Evolutionary conservation across 2,888 invertebrate species (phyloP), one percentile per base, ranked within the genome.

Genomic region (Altica lythri): DNA sequence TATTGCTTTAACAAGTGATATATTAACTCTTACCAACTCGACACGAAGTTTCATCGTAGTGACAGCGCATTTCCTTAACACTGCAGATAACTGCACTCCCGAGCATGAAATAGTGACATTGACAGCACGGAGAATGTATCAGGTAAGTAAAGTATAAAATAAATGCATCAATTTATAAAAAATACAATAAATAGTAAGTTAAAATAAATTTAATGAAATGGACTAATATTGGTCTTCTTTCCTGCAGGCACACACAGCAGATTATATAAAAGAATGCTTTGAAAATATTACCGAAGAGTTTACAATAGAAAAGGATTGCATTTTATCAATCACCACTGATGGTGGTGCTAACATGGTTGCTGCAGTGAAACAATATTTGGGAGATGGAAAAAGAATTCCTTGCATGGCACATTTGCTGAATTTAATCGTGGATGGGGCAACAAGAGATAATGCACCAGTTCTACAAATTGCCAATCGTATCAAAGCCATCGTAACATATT

Each of bases 351-450:
- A 64, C 54, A 68, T 69, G 46, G 66, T 68, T 16, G 52, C 67
- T 43, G 65, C 68, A 45, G 66, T 66, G 49, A 51, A 51, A 42
- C 22, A 54, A 47, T 68, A 66, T 53, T 63, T 68, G 42, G 68
- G 54, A 43, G 62, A 65, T 49, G 52, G 50, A 35, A 43, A 62
- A 3, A 56, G 67, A 55, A 68, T 70, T 55, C 64, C 68, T 38
- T 70, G 55, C 50, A 65, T 67, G 63, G 67, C 68, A 18, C 66
- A 69, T 57, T 32, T 48, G 17, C 47, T 68, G 27, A 69, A 70
- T 55, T 51, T 68, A 46, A 53, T 69, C 44, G 65, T 68, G 22
- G 69, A 67, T 59, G 66, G n/a, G n/a, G n/a, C n/a, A n/a, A n/a
- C n/a, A n/a, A n/a, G n/a, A n/a, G n/a, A n/a, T n/a, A n/a, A n/a